Evolutionary conservation across 1,140 invertebrate species (phyloP).

Genomic region (Heliconius congener): DNA sequence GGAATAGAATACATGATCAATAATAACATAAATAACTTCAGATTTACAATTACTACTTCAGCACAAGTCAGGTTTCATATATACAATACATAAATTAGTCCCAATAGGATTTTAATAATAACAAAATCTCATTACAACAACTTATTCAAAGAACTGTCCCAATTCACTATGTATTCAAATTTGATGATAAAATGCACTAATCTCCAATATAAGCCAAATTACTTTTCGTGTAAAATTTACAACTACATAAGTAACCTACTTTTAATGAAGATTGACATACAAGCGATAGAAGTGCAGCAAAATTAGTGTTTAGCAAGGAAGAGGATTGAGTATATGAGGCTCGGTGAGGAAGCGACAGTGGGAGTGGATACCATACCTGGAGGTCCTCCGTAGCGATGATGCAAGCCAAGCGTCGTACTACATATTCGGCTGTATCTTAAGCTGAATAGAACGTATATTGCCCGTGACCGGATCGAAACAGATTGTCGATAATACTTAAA

Average conservation of each 20-base stretch:
- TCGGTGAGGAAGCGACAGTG: slow-evolving; percentile 50
- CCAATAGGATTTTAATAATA: background rate
- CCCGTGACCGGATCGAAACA: slow-evolving; percentile 12
- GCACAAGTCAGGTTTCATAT: slow-evolving; percentile 6
- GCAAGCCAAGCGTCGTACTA: slow-evolving; percentile 68
- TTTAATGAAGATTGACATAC: slow-evolving; percentile 25
- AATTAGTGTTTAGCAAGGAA: slow-evolving; percentile 30
- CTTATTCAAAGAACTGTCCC: background rate
- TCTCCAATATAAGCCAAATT: background rate
- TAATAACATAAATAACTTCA: background rate
- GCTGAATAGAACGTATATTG: slow-evolving; percentile 33
- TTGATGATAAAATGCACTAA: background rate
- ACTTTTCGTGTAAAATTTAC: background rate
- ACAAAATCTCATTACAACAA: background rate
- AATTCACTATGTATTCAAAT: background rate
- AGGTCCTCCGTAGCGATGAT: slow-evolving; percentile 54
- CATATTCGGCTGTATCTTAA: slow-evolving; percentile 46
- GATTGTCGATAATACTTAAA: background rate
- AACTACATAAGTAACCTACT: slow-evolving; percentile 7
- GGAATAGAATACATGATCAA: slow-evolving; percentile 1
- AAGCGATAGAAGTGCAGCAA: slow-evolving; percentile 29
- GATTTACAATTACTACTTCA: background rate
- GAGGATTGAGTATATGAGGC: slow-evolving; percentile 38
- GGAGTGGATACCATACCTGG: slow-evolving; percentile 51
- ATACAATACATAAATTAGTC: background rate